phyloP scores from a whole-genome alignment of 2,888 invertebrate species.

The Metalampra italica region DNA sequence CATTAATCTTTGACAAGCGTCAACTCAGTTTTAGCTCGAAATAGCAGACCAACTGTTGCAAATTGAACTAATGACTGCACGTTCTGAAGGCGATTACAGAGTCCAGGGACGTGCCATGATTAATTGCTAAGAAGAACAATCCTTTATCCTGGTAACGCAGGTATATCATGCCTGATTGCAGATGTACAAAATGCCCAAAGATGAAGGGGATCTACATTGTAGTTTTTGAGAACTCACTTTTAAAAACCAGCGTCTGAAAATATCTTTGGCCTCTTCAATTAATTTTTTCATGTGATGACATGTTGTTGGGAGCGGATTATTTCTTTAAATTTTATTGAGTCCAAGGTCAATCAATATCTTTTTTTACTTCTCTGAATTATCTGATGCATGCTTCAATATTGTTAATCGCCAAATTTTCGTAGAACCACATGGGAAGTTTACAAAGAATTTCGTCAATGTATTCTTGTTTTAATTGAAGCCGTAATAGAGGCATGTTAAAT shows the following conservation, averaged over 20 bases:
- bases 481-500: constrained; percentile 53
- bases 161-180: constrained; percentile 39
- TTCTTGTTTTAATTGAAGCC: constrained; percentile 37
- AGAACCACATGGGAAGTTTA: constrained; percentile 11
- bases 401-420: background rate
- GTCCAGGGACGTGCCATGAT: constrained; percentile 49
- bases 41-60: constrained; percentile 58
- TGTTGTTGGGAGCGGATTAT: background rate
- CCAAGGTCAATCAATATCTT: constrained; percentile 5
- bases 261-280: background rate
- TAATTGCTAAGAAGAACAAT: constrained; percentile 48
- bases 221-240: constrained; percentile 8
- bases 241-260: constrained; percentile 3
- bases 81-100: constrained; percentile 44
- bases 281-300: background rate
- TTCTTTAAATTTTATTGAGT: constrained; percentile 6
- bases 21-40: constrained; percentile 39
- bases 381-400: background rate
- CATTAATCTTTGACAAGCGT: constrained; percentile 32
- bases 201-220: constrained; percentile 15
- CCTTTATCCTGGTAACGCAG: constrained; percentile 41
- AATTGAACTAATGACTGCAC: constrained; percentile 58
- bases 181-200: too few relatives aligned
- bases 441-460: constrained; percentile 37
- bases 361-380: background rate